phyloP scores from a whole-genome alignment of 2,113 vertebrate genomes.

The Anolis sagrei region DNA sequence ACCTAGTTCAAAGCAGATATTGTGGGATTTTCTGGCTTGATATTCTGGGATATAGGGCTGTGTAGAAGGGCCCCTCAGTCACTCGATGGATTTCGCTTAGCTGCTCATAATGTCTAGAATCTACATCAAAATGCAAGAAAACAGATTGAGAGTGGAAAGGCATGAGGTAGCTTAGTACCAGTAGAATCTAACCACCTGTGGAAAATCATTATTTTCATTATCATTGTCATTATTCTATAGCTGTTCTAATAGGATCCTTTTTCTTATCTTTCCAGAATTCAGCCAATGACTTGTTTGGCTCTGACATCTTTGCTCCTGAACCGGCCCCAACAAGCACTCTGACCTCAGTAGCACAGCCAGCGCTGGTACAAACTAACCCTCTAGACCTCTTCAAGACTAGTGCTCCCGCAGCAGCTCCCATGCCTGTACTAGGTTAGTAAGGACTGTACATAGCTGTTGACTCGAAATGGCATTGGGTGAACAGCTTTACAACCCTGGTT shows the following conservation, averaged over 20 bases:
- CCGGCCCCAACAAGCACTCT: conserved; percentile 51
- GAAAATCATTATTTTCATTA: no score
- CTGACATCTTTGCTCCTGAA: conserved; percentile 78
- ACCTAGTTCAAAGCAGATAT: no score
- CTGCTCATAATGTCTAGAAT: not conserved
- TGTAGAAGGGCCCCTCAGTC: no score
- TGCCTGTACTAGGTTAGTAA: conserved; percentile 74
- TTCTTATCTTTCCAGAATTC: conserved; percentile 70
- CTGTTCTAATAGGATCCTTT: not conserved
- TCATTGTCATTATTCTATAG: not conserved
- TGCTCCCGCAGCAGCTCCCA: conserved; percentile 8
- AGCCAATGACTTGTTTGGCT: conserved; percentile 80
- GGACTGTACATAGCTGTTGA: not conserved
- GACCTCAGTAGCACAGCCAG: conserved; percentile 56
- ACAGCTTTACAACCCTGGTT: not conserved
- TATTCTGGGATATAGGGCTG: no score
- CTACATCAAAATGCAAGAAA: not conserved
- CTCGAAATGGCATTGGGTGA: not conserved
- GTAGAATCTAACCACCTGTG: not conserved
- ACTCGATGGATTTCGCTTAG: no score
- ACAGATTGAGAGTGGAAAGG: not conserved
- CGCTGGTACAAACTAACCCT: conserved; percentile 54
- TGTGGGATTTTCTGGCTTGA: no score
- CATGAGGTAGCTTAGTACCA: not conserved
- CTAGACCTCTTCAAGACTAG: conserved; percentile 80